phyloP scores from a whole-genome alignment of 2,888 invertebrate species.

The Eudasyphora cyanicolor region DNA sequence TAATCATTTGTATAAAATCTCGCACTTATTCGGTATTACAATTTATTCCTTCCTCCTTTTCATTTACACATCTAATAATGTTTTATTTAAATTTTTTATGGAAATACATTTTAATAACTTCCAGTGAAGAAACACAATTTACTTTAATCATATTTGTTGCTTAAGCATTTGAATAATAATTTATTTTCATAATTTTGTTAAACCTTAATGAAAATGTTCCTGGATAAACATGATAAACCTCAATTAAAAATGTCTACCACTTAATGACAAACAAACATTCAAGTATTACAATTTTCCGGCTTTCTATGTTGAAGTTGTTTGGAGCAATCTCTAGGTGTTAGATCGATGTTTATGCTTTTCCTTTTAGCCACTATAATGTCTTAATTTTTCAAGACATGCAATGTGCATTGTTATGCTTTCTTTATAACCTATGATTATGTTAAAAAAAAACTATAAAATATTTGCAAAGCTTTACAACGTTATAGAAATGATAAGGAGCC shows the following conservation, averaged over 20 bases:
- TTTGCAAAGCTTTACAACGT: background rate
- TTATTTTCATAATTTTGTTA: too few species aligned
- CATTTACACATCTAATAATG: too few species aligned
- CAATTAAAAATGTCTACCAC: background rate
- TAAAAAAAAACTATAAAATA: background rate
- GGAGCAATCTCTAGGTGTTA: background rate
- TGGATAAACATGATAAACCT: background rate
- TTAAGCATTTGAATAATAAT: too few species aligned
- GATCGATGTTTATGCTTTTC: background rate
- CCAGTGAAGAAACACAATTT: too few species aligned
- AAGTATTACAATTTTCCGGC: background rate
- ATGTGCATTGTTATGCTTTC: background rate
- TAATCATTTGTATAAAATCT: too few species aligned
- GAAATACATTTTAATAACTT: too few species aligned
- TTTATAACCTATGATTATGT: constrained; percentile 1
- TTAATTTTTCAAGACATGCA: constrained; percentile 10
- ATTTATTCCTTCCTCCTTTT: too few species aligned
- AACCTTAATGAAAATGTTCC: too few species aligned
- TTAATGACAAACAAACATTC: background rate
- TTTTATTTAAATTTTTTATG: too few species aligned
- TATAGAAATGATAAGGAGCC: background rate
- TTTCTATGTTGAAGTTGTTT: background rate
- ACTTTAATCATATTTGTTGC: too few species aligned
- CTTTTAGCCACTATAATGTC: background rate
- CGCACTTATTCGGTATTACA: too few species aligned